Conservation (phyloP, 2,797 vertebrate genomes). For the Champsocephalus esox region DNA sequence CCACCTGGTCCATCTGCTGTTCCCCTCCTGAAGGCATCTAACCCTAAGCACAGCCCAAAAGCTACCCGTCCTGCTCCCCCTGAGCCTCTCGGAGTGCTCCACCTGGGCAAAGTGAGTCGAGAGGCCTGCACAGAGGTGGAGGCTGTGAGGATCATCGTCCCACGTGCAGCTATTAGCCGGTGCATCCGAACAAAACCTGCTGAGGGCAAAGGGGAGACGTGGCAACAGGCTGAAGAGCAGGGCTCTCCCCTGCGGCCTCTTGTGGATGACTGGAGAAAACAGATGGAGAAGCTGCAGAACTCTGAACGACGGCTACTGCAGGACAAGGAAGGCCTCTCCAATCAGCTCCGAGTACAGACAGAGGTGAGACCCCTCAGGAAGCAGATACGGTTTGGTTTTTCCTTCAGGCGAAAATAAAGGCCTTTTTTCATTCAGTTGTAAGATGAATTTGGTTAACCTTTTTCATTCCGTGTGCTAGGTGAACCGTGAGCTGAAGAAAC, state of each 20-base stretch:
- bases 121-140: constrained; percentile 93
- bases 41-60: constrained; percentile 71
- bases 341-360: constrained; percentile 95
- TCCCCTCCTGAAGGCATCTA: constrained; percentile 68
- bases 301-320: constrained; percentile 93
- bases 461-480: constrained; percentile 81
- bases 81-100: constrained; percentile 90
- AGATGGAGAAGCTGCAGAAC: constrained; percentile 91
- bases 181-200: constrained; percentile 69
- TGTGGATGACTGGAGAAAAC: constrained; percentile 85
- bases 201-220: constrained; percentile 83
- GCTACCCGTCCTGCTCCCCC: constrained; percentile 48
- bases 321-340: constrained; percentile 96
- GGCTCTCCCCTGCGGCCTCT: constrained; percentile 77
- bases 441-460: neutral
- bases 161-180: constrained; percentile 90
- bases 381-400: neutral
- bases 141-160: constrained; percentile 92
- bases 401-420: neutral
- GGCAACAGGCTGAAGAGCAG: constrained; percentile 79
- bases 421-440: neutral
- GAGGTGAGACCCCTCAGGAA: constrained; percentile 84
- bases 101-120: constrained; percentile 90
- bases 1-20: constrained; percentile 39
- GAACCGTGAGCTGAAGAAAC: constrained; percentile 96